These are phyloP conservation scores for Brachionus plicatilis DNA, from an alignment of 1,140 invertebrate genomes.

Conservation along the genomic window DNA sequence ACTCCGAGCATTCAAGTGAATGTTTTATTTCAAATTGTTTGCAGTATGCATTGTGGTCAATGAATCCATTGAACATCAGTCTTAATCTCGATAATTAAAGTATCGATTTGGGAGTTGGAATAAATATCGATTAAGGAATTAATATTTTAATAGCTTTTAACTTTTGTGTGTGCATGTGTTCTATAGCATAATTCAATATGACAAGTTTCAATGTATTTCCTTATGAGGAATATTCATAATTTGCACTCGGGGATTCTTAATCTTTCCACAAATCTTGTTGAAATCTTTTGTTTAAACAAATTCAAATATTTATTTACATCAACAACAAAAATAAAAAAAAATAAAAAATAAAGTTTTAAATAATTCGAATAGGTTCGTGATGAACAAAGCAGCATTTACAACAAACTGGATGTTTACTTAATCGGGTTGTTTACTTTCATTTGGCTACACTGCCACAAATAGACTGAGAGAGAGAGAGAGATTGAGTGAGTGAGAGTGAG, in stretches of 20 bases:
- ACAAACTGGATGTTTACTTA: background rate
- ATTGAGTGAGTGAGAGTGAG: background rate
- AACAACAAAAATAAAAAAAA: background rate
- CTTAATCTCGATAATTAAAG: slow-evolving; percentile 29
- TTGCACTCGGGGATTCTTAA: background rate
- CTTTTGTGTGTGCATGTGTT: background rate
- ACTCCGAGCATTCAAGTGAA: background rate
- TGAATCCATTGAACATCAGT: background rate
- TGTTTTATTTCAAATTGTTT: background rate
- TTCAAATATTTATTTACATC: background rate
- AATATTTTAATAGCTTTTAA: background rate
- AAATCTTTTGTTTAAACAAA: background rate
- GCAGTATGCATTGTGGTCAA: background rate
- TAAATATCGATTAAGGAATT: slow-evolving; percentile 36
- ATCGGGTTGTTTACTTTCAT: background rate
- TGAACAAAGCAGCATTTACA: background rate
- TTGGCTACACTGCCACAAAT: background rate
- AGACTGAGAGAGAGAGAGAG: background rate
- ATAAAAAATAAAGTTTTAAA: background rate
- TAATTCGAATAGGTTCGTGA: background rate
- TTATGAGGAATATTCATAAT: background rate
- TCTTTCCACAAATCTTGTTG: background rate
- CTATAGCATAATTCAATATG: background rate
- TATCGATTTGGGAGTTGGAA: background rate
- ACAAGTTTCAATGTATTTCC: slow-evolving; percentile 4